Evolutionary conservation across 2,113 vertebrate species (phyloP).

Genomic region (Ancistrus triradiatus): DNA sequence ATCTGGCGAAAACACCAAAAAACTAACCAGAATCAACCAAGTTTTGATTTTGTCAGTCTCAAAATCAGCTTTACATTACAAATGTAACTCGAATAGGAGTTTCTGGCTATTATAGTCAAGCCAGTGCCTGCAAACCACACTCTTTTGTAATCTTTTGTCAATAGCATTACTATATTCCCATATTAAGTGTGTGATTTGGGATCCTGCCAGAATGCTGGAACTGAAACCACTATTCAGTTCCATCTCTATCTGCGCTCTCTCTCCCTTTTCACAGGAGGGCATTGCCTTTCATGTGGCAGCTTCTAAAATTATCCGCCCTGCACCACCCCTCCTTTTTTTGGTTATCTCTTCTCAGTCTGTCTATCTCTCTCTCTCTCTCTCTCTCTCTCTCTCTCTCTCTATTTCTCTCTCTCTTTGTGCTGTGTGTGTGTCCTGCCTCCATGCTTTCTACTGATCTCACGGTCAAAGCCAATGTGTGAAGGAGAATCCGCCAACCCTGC

Average conservation of each 20-base stretch:
- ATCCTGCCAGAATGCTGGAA: too few relatives aligned
- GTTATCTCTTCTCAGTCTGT: not conserved
- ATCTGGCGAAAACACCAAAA: too few relatives aligned
- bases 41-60: too few relatives aligned
- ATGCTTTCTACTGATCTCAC: conserved; percentile 6
- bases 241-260: not conserved
- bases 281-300: conserved; percentile 15
- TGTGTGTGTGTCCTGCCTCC: conserved; percentile 5
- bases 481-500: conserved; percentile 11
- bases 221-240: not conserved
- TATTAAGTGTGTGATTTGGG: too few relatives aligned
- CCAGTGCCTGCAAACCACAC: too few relatives aligned
- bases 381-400: not conserved
- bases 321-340: conserved; percentile 6
- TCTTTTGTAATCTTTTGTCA: too few relatives aligned
- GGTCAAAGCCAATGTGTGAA: conserved; percentile 20
- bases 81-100: too few relatives aligned
- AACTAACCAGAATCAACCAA: too few relatives aligned
- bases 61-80: too few relatives aligned
- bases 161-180: not conserved
- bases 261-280: conserved; percentile 16
- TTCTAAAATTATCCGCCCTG: conserved; percentile 27
- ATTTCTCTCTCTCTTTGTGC: conserved; percentile 23
- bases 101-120: too few relatives aligned
- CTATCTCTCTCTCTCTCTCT: conserved; percentile 24